Evolutionary conservation across 2,888 invertebrate genomes (phyloP).

Genomic region (Ormyrus nitidulus): DNA sequence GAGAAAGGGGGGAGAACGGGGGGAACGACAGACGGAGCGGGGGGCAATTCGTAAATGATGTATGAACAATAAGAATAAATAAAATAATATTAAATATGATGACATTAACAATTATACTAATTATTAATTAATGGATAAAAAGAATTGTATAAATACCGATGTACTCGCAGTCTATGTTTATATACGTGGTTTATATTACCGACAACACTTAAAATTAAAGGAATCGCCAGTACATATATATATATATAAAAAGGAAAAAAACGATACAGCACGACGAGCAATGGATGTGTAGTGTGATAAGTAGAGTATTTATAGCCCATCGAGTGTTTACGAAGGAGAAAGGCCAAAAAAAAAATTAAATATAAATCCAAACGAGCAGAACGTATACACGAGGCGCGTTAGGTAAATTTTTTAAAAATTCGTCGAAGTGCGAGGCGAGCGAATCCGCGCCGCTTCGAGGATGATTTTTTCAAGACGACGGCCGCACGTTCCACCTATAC

Average conservation of each 20-base stretch:
- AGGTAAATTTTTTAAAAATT: conserved; percentile 18
- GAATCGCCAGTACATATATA: conserved; percentile 25
- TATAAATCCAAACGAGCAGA: conserved; percentile 43
- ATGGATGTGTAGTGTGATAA: conserved; percentile 65
- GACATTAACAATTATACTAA: conserved; percentile 29
- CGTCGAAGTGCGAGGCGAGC: background rate
- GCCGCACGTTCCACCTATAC: background rate
- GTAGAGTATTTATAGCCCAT: conserved; percentile 55
- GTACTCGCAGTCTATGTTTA: conserved; percentile 74
- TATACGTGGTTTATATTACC: conserved; percentile 75
- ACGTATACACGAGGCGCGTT: background rate
- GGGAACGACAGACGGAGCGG: background rate
- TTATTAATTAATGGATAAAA: conserved; percentile 56
- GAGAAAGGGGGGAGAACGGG: background rate
- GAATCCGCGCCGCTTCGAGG: background rate
- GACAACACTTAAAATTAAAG: conserved; percentile 60
- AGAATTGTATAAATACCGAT: conserved; percentile 70
- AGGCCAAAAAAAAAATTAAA: conserved; percentile 15
- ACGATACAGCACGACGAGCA: conserved; percentile 60
- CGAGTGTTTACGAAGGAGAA: conserved; percentile 50
- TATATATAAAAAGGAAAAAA: background rate
- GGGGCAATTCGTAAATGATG: conserved; percentile 20
- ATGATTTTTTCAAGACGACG: background rate
- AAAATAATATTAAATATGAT: conserved; percentile 24
- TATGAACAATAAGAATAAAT: conserved; percentile 35